Conservation (phyloP, 2,797 vertebrate species). For the Danio choprae region DNA sequence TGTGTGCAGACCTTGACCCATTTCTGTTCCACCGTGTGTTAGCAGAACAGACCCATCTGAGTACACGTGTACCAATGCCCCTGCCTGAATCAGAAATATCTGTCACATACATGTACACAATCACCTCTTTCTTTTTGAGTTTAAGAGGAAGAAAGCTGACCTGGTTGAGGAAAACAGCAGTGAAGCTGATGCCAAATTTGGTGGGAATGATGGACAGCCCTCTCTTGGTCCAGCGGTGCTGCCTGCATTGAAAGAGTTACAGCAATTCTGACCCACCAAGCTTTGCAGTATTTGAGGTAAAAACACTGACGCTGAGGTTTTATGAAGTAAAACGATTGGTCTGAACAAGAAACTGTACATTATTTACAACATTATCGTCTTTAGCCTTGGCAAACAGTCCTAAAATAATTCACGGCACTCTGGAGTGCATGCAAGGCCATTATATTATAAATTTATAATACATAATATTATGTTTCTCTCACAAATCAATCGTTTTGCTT, state of each 20-base stretch:
- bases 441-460: too few relatives aligned
- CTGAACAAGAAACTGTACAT: too few relatives aligned
- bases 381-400: too few relatives aligned
- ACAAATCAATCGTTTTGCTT: too few relatives aligned
- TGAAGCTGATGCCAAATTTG: conserved; percentile 94
- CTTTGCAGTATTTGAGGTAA: not conserved
- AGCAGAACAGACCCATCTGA: conserved; percentile 93
- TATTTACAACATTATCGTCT: too few relatives aligned
- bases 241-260: conserved; percentile 70
- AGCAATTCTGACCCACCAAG: not conserved
- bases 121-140: not conserved
- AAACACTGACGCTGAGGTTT: too few relatives aligned
- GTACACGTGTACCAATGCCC: conserved; percentile 91
- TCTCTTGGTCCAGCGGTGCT: conserved; percentile 95
- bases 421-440: too few relatives aligned
- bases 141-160: conserved; percentile 66
- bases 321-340: too few relatives aligned
- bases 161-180: conserved; percentile 89
- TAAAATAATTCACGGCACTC: too few relatives aligned
- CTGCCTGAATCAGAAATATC: conserved; percentile 77
- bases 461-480: too few relatives aligned
- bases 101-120: not conserved
- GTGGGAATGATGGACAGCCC: conserved; percentile 91
- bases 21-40: conserved; percentile 93
- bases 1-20: conserved; percentile 98